Evolutionary conservation across 2,113 vertebrate species (phyloP), one percentile per base, ranked within the genome.

Genomic region (Gasterosteus nipponicus): DNA sequence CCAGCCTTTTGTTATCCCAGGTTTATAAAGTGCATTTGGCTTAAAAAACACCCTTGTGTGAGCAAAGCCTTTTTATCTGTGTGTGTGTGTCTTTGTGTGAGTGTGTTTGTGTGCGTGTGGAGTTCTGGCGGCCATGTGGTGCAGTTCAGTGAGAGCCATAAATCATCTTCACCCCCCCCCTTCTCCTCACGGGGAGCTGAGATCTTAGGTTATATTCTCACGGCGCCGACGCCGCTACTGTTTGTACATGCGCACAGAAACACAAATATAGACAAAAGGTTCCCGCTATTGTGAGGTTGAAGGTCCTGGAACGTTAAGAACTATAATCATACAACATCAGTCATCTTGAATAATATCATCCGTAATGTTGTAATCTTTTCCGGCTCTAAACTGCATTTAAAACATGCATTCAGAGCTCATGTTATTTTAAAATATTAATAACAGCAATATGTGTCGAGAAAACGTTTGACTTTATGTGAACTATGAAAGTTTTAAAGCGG

Each of bases 161-260:
- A 90, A 92, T 92, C 92, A 91, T 86, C 87, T 69, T 62, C 80
- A 79, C 89, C 86, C 80, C 64, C n/a, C 54, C 82, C 71, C 49
- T 77, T 82, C 81, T 86, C 83, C 89, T 90, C 85, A 31, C 12
- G 44, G 82, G 79, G 82, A 89, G 84, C 77, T 80, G 46, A 90
- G 89, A 83, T 90, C 91, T 84, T 75, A 86, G 65, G 76, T 86
- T 70, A 64, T 29, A 33, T 59, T 85, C 71, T 83, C 78, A 74
- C 75, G 46, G 53, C 74, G 83, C 56, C 16, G 54, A 64, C 71
- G 44, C 75, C 75, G 61, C 65, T 73, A 57, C 63, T 76, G 72
- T 78, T 75, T 84, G 67, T 77, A 72, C 51, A 26, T 19, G 59
- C 26, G 65, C 57, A 74, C 42, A 66, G 60, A 12, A 46, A 73